phyloP scores from a whole-genome alignment of 2,113 vertebrate species.

The Ariopsis seemanni region DNA sequence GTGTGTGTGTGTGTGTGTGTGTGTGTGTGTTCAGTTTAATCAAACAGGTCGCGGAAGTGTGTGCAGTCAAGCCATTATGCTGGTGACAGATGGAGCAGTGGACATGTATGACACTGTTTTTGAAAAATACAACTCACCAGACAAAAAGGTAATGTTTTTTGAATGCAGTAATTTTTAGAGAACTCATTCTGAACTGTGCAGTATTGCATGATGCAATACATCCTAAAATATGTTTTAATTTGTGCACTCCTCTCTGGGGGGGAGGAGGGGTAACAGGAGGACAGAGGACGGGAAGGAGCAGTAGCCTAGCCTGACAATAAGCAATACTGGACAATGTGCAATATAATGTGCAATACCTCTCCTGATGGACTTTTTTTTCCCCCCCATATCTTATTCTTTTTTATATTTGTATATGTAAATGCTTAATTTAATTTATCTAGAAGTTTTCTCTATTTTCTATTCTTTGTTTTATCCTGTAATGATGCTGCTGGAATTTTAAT shows the following conservation, averaged over 20 bases:
- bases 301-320: too few relatives aligned
- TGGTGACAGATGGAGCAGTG: constrained; percentile 96
- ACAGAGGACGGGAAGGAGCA: too few relatives aligned
- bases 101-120: constrained; percentile 95
- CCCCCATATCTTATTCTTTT: too few relatives aligned
- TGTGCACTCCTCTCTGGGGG: background rate
- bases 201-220: background rate
- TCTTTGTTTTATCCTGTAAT: too few relatives aligned
- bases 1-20: constrained; percentile 30
- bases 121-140: constrained; percentile 95
- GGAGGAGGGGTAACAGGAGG: too few relatives aligned
- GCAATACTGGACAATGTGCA: too few relatives aligned
- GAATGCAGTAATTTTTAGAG: background rate
- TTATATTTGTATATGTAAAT: too few relatives aligned
- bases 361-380: too few relatives aligned
- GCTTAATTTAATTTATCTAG: too few relatives aligned
- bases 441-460: too few relatives aligned
- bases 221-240: background rate
- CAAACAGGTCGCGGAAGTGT: constrained; percentile 94
- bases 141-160: constrained; percentile 85
- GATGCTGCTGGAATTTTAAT: too few relatives aligned
- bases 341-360: too few relatives aligned
- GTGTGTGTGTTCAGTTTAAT: constrained; percentile 80
- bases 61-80: constrained; percentile 98
- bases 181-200: background rate